Evolutionary conservation across 1,140 invertebrate genomes (phyloP), one percentile per base, ranked within the genome.

Genomic region (Apis cerana): DNA sequence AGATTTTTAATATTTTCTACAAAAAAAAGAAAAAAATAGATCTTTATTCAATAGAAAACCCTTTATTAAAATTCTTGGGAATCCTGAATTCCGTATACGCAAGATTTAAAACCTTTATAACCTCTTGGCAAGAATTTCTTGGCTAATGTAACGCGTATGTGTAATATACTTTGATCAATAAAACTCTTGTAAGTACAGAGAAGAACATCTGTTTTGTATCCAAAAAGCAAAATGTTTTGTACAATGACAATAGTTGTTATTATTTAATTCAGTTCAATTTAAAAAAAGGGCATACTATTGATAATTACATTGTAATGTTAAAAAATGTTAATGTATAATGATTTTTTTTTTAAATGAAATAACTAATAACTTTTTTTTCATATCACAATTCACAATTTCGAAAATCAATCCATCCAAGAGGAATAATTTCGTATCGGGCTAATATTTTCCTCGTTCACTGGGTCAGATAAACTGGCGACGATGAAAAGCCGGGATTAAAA

Each of bases 401-500:
- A 27, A 3, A 1, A 64, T 8, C 15, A 2, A 33, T 27, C 2
- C 12, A 64, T 64, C 15, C 59, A 21, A 3, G 58, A 23, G 12
- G 11, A 13, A 13, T 54, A 54, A 15, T 54, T 54, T 12, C 52
- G 19, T 19, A 64, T 65, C 48, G 12, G 17, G n/a, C 17, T 17
- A 17, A 75, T 54, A 17, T n/a, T 61, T 65, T 52, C 9, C 11
- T 27, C 9, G 54, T 59, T 50, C 56, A 13, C 11, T 56, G 10
- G 43, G 12, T 43, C n/a, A 33, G 1, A 23, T 23, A 52, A 75
- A 50, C 23, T 33, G 50, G 13, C 1, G 61, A 61, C 23, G 27
- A 21, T 48, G 65, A 82, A 76, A 68, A 50, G 21, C 11, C 11
- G n/a, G 62, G 48, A 76, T 76, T 27, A 82, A 82, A 83, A 75